phyloP scores from a whole-genome alignment of 2,113 vertebrate genomes.

The Myrmecobius fasciatus region DNA sequence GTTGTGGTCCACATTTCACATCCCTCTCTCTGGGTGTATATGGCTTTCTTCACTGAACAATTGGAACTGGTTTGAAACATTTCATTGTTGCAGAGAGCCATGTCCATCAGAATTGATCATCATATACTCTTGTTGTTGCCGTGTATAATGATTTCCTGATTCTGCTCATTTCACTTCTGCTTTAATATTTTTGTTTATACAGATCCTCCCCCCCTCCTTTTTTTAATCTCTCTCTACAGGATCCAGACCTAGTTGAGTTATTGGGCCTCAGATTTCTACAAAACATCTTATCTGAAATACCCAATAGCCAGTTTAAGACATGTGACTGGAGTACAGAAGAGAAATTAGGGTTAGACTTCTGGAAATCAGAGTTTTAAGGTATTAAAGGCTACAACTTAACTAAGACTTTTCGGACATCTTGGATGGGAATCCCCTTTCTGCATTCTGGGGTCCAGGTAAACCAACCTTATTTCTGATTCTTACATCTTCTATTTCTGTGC shows the following conservation, averaged over 20 bases:
- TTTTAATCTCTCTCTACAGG: background rate
- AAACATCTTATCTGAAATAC: background rate
- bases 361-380: background rate
- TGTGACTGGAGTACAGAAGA: background rate
- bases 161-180: no score
- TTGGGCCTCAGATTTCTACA: background rate
- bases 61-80: no score
- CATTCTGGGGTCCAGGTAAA: background rate
- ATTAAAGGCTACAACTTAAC: background rate
- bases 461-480: background rate
- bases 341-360: background rate
- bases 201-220: background rate
- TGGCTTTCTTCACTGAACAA: no score
- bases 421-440: background rate
- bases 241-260: background rate
- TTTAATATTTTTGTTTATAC: background rate
- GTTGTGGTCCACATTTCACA: no score
- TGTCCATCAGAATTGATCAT: no score
- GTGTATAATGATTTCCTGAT: no score
- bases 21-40: no score
- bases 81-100: no score
- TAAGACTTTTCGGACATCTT: background rate
- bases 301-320: background rate
- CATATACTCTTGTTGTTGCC: no score
- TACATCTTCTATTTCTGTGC: background rate